Evolutionary conservation across 2,797 vertebrate species (phyloP).

Genomic region (Anguilla obscura): DNA sequence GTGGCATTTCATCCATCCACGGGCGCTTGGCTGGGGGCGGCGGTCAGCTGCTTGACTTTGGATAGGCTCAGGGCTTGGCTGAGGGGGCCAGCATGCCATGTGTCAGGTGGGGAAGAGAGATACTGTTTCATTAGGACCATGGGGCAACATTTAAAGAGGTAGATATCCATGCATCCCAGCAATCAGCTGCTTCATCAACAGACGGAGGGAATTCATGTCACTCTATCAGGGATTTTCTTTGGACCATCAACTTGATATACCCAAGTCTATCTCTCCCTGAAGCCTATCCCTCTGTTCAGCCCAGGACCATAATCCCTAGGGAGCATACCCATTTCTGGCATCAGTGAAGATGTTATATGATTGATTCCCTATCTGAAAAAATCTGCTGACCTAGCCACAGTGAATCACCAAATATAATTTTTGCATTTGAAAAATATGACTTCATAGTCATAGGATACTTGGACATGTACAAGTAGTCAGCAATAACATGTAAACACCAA

Average conservation of each 20-base stretch:
- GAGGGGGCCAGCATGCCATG: background rate
- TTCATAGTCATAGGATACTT: background rate
- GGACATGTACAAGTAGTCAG: no score
- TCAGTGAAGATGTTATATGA: background rate
- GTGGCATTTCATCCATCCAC: background rate
- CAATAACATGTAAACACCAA: no score
- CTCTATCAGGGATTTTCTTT: background rate
- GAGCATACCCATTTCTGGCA: background rate
- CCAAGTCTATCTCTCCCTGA: background rate
- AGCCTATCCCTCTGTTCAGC: background rate
- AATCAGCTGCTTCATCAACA: background rate
- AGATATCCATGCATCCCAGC: background rate
- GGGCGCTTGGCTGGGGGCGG: background rate
- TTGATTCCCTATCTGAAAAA: background rate
- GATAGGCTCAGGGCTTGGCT: background rate
- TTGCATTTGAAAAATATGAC: background rate
- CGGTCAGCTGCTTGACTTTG: background rate
- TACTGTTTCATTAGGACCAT: background rate
- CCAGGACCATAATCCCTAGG: background rate
- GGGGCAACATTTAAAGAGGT: background rate
- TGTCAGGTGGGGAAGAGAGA: constrained; percentile 2
- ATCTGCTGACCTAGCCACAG: background rate
- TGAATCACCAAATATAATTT: background rate
- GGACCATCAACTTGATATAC: background rate
- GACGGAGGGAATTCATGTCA: background rate